These are phyloP conservation scores for Eristalis pertinax DNA, from an alignment of 2,888 invertebrate species.

Conservation along the genomic window DNA sequence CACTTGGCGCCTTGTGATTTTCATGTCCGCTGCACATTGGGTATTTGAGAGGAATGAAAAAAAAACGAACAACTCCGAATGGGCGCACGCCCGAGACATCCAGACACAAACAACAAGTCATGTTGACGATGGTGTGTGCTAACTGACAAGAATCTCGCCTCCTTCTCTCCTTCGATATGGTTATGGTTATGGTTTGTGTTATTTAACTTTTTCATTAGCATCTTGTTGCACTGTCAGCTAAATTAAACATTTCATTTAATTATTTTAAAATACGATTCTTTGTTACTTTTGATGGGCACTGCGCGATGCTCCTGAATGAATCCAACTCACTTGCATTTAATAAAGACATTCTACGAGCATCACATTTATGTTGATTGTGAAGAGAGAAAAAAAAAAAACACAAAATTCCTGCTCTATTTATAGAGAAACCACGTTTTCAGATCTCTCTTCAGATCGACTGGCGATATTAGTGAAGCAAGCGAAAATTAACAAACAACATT, in stretches of 20 bases:
- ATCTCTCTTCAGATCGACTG: slow-evolving; percentile 13
- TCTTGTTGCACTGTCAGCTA: slow-evolving; percentile 64
- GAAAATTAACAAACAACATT: slow-evolving; percentile 21
- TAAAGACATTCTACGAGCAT: background rate
- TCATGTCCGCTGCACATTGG: slow-evolving; percentile 73
- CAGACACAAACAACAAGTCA: slow-evolving; percentile 65
- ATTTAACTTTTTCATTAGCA: slow-evolving; percentile 77
- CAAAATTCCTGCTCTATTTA: slow-evolving; percentile 45
- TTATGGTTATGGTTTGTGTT: slow-evolving; percentile 54
- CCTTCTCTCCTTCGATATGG: slow-evolving; percentile 12
- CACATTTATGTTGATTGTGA: too few species aligned
- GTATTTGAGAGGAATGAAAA: slow-evolving; percentile 28
- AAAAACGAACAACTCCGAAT: background rate
- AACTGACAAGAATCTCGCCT: slow-evolving; percentile 60
- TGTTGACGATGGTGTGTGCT: slow-evolving; percentile 55
- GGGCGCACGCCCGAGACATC: slow-evolving; percentile 57
- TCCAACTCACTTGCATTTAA: background rate
- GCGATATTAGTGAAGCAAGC: background rate
- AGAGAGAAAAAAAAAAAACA: too few species aligned
- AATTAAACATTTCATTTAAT: slow-evolving; percentile 68
- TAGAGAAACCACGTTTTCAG: slow-evolving; percentile 38
- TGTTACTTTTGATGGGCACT: background rate
- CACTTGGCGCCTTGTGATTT: slow-evolving; percentile 81
- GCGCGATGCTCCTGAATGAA: background rate
- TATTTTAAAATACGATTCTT: slow-evolving; percentile 22